These are phyloP conservation scores for Potorous gilbertii DNA, from an alignment of 2,797 vertebrate species.

Conservation along the genomic window DNA sequence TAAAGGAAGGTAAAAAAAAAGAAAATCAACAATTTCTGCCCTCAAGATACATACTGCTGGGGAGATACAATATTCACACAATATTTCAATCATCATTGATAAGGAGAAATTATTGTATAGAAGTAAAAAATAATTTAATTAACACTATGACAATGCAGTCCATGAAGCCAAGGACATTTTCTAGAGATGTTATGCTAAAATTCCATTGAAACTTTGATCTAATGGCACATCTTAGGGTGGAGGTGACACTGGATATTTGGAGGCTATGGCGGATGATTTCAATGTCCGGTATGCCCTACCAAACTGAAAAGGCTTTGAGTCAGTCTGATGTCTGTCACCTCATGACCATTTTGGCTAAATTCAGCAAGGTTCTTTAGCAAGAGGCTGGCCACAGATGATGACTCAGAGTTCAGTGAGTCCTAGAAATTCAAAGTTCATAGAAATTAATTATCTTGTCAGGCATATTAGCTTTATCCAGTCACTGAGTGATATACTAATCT, in stretches of 20 bases:
- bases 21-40: neutral
- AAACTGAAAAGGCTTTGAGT: neutral
- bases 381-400: neutral
- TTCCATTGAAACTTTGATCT: neutral
- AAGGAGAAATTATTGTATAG: neutral
- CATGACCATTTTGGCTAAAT: neutral
- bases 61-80: neutral
- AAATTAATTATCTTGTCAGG: neutral
- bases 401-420: neutral
- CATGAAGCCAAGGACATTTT: neutral
- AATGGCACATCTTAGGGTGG: neutral
- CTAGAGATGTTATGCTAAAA: neutral
- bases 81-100: neutral
- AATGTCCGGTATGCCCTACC: neutral
- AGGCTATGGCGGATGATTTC: neutral
- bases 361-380: neutral
- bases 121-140: neutral
- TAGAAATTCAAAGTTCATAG: neutral
- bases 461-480: neutral
- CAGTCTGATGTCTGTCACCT: neutral
- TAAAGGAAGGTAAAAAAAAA: neutral
- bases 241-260: neutral
- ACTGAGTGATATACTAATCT: neutral
- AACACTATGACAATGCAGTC: neutral
- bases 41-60: neutral